These are phyloP conservation scores for Coremacera marginata DNA, from an alignment of 2,888 invertebrate genomes.

Conservation along the genomic window DNA sequence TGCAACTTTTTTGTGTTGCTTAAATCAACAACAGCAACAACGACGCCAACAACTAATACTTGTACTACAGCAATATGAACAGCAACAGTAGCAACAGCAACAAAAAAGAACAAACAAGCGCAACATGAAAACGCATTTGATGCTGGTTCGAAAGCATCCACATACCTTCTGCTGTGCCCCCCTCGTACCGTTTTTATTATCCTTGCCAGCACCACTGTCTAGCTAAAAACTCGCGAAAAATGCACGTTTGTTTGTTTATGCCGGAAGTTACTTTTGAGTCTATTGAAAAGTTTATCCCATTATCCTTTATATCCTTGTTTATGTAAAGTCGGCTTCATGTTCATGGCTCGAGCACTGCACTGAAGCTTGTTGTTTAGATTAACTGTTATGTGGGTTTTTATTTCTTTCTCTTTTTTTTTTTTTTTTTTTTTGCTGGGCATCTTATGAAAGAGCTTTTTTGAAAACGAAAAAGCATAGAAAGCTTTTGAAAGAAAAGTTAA, in stretches of 20 bases:
- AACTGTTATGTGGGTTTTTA: no score
- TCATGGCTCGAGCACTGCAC: no score
- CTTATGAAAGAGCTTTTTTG: no score
- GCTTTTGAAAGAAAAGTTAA: no score
- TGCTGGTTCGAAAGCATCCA: background rate
- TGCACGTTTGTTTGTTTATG: background rate
- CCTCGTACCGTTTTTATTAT: background rate
- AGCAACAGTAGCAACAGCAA: slow-evolving; percentile 9
- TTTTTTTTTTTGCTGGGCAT: no score
- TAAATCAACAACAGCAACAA: slow-evolving; percentile 2
- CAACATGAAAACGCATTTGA: slow-evolving; percentile 18
- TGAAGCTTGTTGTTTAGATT: no score
- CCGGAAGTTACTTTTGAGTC: slow-evolving; percentile 42
- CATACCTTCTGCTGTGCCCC: background rate
- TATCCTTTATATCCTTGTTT: slow-evolving; percentile 42
- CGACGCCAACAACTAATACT: background rate
- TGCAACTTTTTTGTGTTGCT: slow-evolving; percentile 1
- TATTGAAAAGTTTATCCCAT: slow-evolving; percentile 44
- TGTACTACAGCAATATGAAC: slow-evolving; percentile 1
- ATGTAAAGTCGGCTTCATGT: background rate
- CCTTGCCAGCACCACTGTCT: background rate
- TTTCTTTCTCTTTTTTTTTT: no score
- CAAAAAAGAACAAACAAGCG: slow-evolving; percentile 37
- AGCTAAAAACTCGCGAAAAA: background rate
- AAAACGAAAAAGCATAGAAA: no score